Conservation (phyloP, 2,113 vertebrate genomes). For the Bos indicus region DNA sequence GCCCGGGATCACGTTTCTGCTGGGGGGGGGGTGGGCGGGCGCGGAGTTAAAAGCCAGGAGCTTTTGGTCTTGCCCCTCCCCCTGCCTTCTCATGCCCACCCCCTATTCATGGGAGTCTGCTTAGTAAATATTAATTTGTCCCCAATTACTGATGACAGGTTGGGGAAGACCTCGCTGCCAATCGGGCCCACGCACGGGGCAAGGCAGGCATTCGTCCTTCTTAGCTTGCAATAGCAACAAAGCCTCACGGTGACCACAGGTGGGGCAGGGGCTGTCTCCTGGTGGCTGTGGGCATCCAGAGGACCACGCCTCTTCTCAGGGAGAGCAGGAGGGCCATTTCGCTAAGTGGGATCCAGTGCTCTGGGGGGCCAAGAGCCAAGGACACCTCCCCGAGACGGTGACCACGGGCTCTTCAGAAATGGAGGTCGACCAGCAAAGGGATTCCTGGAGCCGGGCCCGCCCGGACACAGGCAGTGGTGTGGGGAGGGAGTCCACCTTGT, state of each 20-base stretch:
- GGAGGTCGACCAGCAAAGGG: rapidly evolving
- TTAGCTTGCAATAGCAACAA: conserved; percentile 85
- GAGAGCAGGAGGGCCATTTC: conserved; percentile 76
- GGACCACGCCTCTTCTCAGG: conserved; percentile 68
- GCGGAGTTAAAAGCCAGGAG: conserved; percentile 60
- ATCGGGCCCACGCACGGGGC: conserved; percentile 73
- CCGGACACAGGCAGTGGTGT: rapidly evolving
- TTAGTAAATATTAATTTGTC: conserved; percentile 83
- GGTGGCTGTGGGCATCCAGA: conserved; percentile 24
- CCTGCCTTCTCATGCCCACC: conserved; percentile 57
- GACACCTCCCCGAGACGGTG: neutral
- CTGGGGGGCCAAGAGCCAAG: rapidly evolving
- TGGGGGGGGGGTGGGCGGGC: neutral
- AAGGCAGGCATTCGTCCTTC: conserved; percentile 78
- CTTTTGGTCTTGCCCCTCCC: conserved; percentile 13
- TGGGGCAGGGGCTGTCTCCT: conserved; percentile 38
- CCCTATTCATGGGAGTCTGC: conserved; percentile 76
- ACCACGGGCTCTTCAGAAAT: neutral
- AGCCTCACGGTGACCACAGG: conserved; percentile 85
- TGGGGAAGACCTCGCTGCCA: conserved; percentile 80
- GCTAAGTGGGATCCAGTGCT: conserved; percentile 58
- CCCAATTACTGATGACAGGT: conserved; percentile 86
- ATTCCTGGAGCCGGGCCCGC: rapidly evolving
- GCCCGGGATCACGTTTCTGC: conserved; percentile 44
- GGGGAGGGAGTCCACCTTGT: rapidly evolving